These are phyloP conservation scores for Capitulum mitella DNA, from an alignment of 2,888 invertebrate species.

Conservation along the genomic window DNA sequence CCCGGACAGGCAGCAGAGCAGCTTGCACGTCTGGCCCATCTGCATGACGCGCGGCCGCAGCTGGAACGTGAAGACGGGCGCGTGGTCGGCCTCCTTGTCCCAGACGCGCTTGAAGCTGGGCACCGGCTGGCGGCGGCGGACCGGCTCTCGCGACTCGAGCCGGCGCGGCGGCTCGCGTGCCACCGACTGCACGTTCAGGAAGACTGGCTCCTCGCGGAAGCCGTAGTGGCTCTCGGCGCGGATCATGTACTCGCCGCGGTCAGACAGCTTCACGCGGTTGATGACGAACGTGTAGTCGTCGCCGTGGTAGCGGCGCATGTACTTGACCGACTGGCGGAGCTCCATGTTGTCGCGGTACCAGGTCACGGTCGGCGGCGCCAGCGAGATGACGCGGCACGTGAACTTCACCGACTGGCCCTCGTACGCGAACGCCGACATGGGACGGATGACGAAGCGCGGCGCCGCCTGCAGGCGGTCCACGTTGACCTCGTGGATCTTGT, in stretches of 20 bases:
- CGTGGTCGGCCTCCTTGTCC: slow-evolving; percentile 86
- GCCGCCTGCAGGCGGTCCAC: slow-evolving; percentile 97
- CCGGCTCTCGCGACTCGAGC: slow-evolving; percentile 58
- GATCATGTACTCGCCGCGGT: slow-evolving; percentile 95
- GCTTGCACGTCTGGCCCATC: slow-evolving; percentile 88
- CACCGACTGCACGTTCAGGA: slow-evolving; percentile 85
- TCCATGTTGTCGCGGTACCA: slow-evolving; percentile 94
- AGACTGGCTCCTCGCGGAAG: slow-evolving; percentile 88
- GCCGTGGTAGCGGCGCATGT: slow-evolving; percentile 94
- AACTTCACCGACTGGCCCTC: slow-evolving; percentile 97
- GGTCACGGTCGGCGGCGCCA: slow-evolving; percentile 86
- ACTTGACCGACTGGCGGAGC: slow-evolving; percentile 92
- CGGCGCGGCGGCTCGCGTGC: slow-evolving; percentile 64
- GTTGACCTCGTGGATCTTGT: slow-evolving; percentile 90
- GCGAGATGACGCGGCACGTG: slow-evolving; percentile 92
- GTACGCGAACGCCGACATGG: slow-evolving; percentile 88
- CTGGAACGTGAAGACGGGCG: slow-evolving; percentile 95
- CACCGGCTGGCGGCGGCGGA: slow-evolving; percentile 69
- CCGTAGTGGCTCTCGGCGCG: slow-evolving; percentile 95
- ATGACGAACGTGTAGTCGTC: slow-evolving; percentile 97
- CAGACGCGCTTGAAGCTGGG: slow-evolving; percentile 61
- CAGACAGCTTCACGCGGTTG: slow-evolving; percentile 87
- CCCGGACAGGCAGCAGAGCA: slow-evolving; percentile 92
- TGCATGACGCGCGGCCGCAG: slow-evolving; percentile 98
- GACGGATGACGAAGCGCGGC: slow-evolving; percentile 95